Base-by-base conservation (phyloP, 2,113 vertebrate species). In the Silurus glanis region DNA sequence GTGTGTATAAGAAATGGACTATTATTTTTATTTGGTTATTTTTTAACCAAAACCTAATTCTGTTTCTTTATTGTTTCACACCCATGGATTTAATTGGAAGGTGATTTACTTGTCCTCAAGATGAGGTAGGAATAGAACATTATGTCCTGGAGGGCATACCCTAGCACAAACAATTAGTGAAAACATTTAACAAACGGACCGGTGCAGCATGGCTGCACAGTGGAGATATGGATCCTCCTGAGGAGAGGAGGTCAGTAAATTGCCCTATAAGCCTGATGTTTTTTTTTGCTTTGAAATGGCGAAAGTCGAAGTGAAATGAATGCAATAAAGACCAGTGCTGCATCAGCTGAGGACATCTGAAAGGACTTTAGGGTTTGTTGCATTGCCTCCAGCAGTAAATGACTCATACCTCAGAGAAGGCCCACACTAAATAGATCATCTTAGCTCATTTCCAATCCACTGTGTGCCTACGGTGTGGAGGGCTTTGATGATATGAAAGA, bases 401-500 rank as follows among this genome's bases (percentile, higher is more conserved):
- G 87, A 89, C 89, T 91, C 67, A 88, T 91, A 92, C 88, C 89
- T 90, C 89, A 89, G 87, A 75, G 72, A 91, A 91, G 90, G 83
- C 89, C 89, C 76, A 92, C 91, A 92, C 90, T 91, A 92, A 93
- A 93, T 88, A 91, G 90, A 83, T 91, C 87, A 88, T 93, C 88
- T 90, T 87, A 89, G 89, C 86, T 88, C 82, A 66, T 79, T 91
- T 58, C 49, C 76, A 82, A 82, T 82, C 56, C 71, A 89, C 90
- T 53, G 58, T 83, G 91, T 82, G 83, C 86, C 87, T 9, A 87
- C 85, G 90, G 89, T 83, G 88, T 84, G 53, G 67, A 82, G 6
- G 1, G 86, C 91, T 92, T 92, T 92, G 91, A 91, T 91, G 88
- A 90, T 85, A 79, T 83, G 87, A 92, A 91, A 90, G 90, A 88